Conservation (phyloP, 2,113 vertebrate genomes). For the Promerops cafer region DNA sequence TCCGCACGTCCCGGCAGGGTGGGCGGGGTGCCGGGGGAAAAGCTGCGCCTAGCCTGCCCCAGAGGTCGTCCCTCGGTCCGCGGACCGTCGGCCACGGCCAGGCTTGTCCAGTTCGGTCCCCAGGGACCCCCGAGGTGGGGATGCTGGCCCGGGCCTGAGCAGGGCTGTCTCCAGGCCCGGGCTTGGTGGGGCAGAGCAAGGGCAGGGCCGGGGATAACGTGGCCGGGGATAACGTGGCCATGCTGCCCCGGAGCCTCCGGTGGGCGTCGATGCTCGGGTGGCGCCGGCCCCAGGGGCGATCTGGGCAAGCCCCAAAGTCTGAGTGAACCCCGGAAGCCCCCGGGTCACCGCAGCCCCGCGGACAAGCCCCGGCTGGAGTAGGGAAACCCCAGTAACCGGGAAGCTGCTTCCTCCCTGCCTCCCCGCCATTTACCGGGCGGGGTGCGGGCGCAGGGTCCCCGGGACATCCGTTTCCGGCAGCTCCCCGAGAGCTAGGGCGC, state of each 20-base stretch:
- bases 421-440: background rate
- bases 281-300: background rate
- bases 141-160: background rate
- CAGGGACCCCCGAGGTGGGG: no score
- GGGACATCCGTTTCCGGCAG: background rate
- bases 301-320: background rate
- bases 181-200: background rate
- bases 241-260: background rate
- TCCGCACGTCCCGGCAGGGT: background rate
- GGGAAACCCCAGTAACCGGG: background rate
- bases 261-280: background rate
- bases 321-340: background rate
- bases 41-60: no score
- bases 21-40: no score
- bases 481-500: background rate
- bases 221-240: background rate
- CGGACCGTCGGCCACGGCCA: background rate
- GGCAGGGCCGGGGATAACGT: background rate
- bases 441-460: background rate
- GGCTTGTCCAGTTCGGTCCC: background rate
- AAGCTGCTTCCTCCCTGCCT: background rate
- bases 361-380: no score
- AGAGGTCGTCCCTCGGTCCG: accelerated
- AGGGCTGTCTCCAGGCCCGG: no score
- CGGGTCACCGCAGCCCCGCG: background rate